These are phyloP conservation scores for Chondrilla cf. caribensis DNA, from an alignment of 37 sponge, comb jelly and placozoan species.

Conservation along the genomic window DNA sequence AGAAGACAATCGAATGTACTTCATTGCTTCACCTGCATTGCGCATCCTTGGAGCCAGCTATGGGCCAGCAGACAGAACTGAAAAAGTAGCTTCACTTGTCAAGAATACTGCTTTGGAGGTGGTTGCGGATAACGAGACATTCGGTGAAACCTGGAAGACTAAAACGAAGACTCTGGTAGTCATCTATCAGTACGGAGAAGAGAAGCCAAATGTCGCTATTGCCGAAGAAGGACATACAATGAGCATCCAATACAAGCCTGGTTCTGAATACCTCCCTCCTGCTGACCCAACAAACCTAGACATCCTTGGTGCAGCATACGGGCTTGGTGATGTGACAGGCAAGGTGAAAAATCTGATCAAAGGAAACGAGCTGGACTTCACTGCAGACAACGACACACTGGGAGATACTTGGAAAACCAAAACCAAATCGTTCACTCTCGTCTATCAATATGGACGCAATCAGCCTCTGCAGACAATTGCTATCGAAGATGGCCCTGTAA, in stretches of 20 bases:
- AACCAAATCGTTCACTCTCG: background rate
- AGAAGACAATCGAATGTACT: background rate
- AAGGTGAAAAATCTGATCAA: background rate
- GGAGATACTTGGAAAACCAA: background rate
- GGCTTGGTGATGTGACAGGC: background rate
- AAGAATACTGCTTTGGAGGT: background rate
- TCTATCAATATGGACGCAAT: slow-evolving; percentile 13
- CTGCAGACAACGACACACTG: background rate
- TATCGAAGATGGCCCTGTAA: background rate
- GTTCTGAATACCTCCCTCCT: background rate
- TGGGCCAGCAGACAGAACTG: background rate
- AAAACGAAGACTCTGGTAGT: background rate
- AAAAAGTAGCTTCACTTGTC: background rate
- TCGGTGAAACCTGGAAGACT: background rate
- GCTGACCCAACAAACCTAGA: background rate
- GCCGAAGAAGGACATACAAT: background rate
- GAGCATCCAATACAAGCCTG: background rate
- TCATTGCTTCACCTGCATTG: slow-evolving; percentile 2
- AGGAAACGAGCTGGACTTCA: background rate
- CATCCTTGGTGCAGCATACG: slow-evolving; percentile 22
- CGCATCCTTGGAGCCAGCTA: background rate
- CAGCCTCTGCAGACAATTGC: background rate
- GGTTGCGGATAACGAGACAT: background rate
- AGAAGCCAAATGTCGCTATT: slow-evolving; percentile 6
- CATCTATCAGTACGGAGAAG: slow-evolving; percentile 14